Evolutionary conservation across 2,888 invertebrate genomes (phyloP).

Genomic region (Tyria jacobaeae): DNA sequence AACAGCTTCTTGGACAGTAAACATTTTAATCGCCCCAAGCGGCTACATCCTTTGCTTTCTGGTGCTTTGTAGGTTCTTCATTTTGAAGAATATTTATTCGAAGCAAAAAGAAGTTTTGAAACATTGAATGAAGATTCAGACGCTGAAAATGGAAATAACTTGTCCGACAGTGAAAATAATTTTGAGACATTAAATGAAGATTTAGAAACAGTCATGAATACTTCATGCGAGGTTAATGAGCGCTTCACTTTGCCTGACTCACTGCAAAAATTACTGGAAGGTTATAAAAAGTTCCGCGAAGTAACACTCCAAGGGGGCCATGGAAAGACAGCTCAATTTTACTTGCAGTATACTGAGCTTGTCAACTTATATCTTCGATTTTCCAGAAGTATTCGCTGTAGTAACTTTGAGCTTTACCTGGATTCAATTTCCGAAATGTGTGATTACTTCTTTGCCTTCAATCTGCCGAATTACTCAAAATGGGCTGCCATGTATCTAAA

Average conservation of each 20-base stretch:
- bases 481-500: slow-evolving; percentile 13
- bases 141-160: too few species aligned
- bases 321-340: slow-evolving; percentile 44
- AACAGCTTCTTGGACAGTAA: slow-evolving; percentile 58
- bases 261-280: slow-evolving; percentile 14
- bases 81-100: slow-evolving; percentile 51
- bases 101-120: slow-evolving; percentile 22
- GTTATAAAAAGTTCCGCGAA: slow-evolving; percentile 36
- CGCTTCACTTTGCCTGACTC: slow-evolving; percentile 3
- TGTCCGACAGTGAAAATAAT: too few species aligned
- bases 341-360: slow-evolving; percentile 33
- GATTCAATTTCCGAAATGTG: slow-evolving; percentile 27
- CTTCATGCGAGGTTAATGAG: slow-evolving; percentile 9
- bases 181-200: too few species aligned
- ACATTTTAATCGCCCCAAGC: slow-evolving; percentile 61
- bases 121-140: slow-evolving; percentile 22
- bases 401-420: slow-evolving; percentile 45
- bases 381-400: slow-evolving; percentile 40
- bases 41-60: slow-evolving; percentile 53
- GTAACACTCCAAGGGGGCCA: slow-evolving; percentile 31
- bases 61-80: slow-evolving; percentile 52
- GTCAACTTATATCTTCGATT: slow-evolving; percentile 33
- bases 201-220: slow-evolving; percentile 1
- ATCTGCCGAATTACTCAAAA: slow-evolving; percentile 21
- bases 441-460: slow-evolving; percentile 36